Evolutionary conservation across 2,113 vertebrate species (phyloP).

Genomic region (Dascyllus trimaculatus): DNA sequence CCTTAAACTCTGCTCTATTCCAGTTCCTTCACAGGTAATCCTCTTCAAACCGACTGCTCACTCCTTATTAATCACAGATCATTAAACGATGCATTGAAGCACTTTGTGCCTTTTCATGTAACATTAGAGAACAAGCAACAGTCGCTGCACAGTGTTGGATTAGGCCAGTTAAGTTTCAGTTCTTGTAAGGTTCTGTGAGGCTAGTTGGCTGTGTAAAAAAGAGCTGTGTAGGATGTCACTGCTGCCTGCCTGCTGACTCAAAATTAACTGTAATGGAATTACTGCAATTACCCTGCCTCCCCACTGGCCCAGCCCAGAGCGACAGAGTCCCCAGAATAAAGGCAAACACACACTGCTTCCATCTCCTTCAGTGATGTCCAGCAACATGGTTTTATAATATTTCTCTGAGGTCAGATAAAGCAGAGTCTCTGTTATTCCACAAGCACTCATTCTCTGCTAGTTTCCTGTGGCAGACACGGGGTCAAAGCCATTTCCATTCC

Average conservation of each 20-base stretch:
- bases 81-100: background rate
- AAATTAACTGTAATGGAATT: conserved; percentile 77
- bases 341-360: conserved; percentile 30
- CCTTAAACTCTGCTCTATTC: background rate
- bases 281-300: conserved; percentile 72
- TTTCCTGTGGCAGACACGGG: conserved; percentile 11
- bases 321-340: conserved; percentile 47
- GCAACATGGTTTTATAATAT: conserved; percentile 23
- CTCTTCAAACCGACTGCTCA: conserved; percentile 18
- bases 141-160: background rate
- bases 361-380: background rate
- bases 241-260: conserved; percentile 67
- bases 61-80: conserved; percentile 12
- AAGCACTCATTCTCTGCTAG: background rate
- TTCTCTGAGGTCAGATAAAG: conserved; percentile 25
- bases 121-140: background rate
- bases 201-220: conserved; percentile 19
- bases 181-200: background rate
- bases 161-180: conserved; percentile 16
- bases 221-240: conserved; percentile 29
- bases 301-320: conserved; percentile 41
- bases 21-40: conserved; percentile 1
- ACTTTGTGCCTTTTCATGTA: background rate
- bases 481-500: conserved; percentile 54
- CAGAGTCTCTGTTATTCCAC: background rate